Base-by-base conservation (phyloP, 1,140 invertebrate genomes). In the Nephila pilipes region DNA sequence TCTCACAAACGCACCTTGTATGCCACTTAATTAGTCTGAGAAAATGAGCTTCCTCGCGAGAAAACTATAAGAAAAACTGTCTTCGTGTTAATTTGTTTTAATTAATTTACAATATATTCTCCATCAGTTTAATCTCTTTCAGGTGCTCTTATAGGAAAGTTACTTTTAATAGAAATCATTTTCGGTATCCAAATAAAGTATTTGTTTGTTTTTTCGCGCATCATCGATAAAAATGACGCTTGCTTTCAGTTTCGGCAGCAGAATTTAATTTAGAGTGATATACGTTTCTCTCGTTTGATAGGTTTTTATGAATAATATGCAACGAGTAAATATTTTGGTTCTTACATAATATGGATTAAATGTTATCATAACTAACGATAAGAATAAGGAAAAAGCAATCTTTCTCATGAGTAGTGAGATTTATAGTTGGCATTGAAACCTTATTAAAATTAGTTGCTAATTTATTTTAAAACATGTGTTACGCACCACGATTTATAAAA, bases 71-170 rank as follows among this genome's bases (percentile, higher is more conserved):
- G 18, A 22, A 60, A 60, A 60, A 60, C 16, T 20, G 16, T 18
- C 4, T 57, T 60, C 20, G 16, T 60, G 58, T 60, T 60, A 60
- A 60, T 60, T 20, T 60, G 18, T 60, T 60, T 22, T 60, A 60
- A 60, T 60, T 60, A 60, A 60, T 60, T 60, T 60, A 60, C 58
- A 22, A 60, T 60, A 20, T 60, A 60, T 60, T 22, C 58, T 60
- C 22, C 58, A 60, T 60, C 58, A 60, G 58, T 60, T 60, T 60
- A 60, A 60, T 60, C 58, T 57, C 58, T 60, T 60, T 60, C 58
- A 60, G 58, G 3, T 60, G 16, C 16, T 60, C 16, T 60, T 22
- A 60, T 0, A 22, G 58, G 2, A 60, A 60, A 60, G 58, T 22
- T 22, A 22, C 20, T 60, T 60, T 60, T 20, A 60, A 60, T 60